A percentile compares a stretch with the other conserved stretches of the same genome.
These are phyloP conservation scores for Leptinotarsa rubiginosa DNA, from an alignment of 2,888 invertebrate genomes.

Conservation along the genomic window DNA sequence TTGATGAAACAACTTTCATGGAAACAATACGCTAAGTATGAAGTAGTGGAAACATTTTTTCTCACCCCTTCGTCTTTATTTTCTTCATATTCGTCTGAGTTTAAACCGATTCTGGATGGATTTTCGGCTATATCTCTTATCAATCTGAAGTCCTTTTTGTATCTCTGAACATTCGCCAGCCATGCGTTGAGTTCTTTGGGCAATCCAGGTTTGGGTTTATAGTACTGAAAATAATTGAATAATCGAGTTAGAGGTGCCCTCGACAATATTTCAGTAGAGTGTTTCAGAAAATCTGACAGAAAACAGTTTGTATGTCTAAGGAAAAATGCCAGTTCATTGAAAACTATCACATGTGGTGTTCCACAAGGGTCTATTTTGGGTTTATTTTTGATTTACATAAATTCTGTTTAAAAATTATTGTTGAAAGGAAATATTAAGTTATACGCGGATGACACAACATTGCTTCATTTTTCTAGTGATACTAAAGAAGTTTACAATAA, in stretches of 20 bases:
- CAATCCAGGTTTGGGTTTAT: constrained; percentile 57
- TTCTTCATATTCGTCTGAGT: constrained; percentile 32
- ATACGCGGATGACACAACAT: too few relatives aligned
- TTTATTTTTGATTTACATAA: too few relatives aligned
- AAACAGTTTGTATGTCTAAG: too few relatives aligned
- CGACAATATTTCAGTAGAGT: too few relatives aligned
- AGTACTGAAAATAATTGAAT: constrained; percentile 47
- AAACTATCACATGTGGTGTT: too few relatives aligned
- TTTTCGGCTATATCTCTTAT: constrained; percentile 55
- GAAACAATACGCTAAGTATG: not conserved
- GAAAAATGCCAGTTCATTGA: too few relatives aligned
- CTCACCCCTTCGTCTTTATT: constrained; percentile 26
- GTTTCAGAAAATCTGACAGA: too few relatives aligned
- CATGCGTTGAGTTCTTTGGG: constrained; percentile 62
- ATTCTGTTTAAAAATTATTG: too few relatives aligned
- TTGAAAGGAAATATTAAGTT: too few relatives aligned
- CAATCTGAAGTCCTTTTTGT: constrained; percentile 60
- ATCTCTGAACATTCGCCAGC: constrained; percentile 57
- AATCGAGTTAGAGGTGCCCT: not conserved
- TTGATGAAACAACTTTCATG: not conserved
- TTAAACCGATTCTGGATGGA: constrained; percentile 38
- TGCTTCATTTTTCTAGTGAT: too few relatives aligned
- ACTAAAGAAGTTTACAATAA: too few relatives aligned
- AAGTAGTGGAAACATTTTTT: not conserved
- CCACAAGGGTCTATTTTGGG: too few relatives aligned